Percentiles rank a stretch among this genome's conserved stretches.
Conservation (phyloP, 2,888 invertebrate genomes). For the Bellardia pandia region DNA sequence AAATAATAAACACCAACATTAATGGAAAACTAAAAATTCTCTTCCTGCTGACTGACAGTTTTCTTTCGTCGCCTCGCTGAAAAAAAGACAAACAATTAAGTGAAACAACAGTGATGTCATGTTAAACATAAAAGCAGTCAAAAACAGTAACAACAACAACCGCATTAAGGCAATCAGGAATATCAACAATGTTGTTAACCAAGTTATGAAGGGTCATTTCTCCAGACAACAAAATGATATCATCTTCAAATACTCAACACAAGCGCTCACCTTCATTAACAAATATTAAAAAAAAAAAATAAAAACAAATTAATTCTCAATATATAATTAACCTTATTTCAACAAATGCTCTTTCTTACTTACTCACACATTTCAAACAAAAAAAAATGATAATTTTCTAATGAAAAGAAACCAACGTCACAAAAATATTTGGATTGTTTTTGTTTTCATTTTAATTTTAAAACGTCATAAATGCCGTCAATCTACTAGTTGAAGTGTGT, state of each 20-base stretch:
- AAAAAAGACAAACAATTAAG: slow-evolving; percentile 25
- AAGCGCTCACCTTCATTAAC: background rate
- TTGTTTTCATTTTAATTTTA: background rate
- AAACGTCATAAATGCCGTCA: slow-evolving; percentile 30
- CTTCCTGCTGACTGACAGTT: background rate
- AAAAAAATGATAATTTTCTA: slow-evolving; percentile 12
- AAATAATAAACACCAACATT: background rate
- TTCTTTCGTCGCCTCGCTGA: background rate
- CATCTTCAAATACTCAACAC: slow-evolving; percentile 14
- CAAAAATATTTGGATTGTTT: background rate
- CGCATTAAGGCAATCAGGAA: slow-evolving; percentile 1
- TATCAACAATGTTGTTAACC: slow-evolving; percentile 19
- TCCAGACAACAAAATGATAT: slow-evolving; percentile 27
- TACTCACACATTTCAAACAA: background rate
- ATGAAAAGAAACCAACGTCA: slow-evolving; percentile 13
- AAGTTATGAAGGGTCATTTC: background rate
- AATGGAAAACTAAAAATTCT: slow-evolving; percentile 6
- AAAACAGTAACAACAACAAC: background rate
- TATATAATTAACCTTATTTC: slow-evolving; percentile 13
- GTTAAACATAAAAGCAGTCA: background rate
- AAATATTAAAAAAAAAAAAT: background rate
- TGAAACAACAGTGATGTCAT: slow-evolving; percentile 49
- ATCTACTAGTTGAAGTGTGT: background rate
- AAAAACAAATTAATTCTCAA: background rate
- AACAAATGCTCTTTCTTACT: background rate